These are phyloP conservation scores for Hylaeus anthracinus DNA, from an alignment of 1,140 invertebrate species.

Conservation along the genomic window DNA sequence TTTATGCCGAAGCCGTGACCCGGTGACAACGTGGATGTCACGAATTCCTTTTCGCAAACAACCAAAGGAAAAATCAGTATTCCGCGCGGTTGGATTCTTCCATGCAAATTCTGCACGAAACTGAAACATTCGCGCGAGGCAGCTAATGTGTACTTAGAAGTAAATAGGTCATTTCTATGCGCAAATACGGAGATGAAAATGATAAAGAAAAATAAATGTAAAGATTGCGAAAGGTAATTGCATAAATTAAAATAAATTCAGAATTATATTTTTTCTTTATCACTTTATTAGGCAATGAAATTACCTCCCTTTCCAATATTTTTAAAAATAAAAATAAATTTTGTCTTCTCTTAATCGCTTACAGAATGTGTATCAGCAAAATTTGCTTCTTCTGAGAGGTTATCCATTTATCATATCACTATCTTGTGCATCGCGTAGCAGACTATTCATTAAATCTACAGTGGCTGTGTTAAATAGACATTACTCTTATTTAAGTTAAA, in stretches of 20 bases:
- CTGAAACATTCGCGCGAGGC: background rate
- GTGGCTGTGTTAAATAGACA: background rate
- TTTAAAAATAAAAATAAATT: no score
- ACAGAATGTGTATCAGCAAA: background rate
- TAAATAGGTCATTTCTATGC: background rate
- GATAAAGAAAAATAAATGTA: no score
- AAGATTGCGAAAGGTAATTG: background rate
- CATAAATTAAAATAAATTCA: no score
- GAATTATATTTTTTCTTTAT: no score
- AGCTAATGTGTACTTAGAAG: background rate
- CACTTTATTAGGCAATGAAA: no score
- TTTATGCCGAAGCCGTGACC: slow-evolving; percentile 66
- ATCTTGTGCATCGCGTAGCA: background rate
- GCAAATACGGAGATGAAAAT: background rate
- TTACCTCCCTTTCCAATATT: no score
- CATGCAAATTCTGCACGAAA: background rate
- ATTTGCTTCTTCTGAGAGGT: background rate
- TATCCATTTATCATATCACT: background rate
- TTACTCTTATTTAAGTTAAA: background rate
- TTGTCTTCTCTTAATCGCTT: background rate
- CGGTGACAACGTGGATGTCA: slow-evolving; percentile 62
- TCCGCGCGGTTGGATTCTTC: background rate
- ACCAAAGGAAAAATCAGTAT: background rate
- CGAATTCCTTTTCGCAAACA: slow-evolving; percentile 45
- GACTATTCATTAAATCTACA: background rate